A percentile compares a stretch with the other conserved stretches of the same genome.
Evolutionary conservation across 2,797 vertebrate species (phyloP).

Genomic region (Acanthornis magna): DNA sequence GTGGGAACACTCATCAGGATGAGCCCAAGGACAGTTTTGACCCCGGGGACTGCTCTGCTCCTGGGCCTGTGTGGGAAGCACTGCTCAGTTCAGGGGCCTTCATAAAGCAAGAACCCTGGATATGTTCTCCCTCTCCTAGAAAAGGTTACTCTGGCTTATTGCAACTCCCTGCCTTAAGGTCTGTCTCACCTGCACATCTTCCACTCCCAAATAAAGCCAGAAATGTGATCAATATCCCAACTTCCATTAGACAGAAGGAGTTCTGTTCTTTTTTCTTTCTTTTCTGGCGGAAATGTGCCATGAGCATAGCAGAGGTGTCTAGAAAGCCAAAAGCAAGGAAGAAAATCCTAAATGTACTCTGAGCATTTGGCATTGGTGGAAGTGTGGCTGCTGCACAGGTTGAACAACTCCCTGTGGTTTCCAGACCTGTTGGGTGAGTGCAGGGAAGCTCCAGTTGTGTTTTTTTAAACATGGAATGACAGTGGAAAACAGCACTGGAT

Average conservation of each 20-base stretch:
- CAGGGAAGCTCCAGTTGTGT: neutral
- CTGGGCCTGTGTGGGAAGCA: accelerated
- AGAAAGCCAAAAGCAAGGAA: neutral
- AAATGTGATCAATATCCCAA: neutral
- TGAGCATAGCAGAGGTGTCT: neutral
- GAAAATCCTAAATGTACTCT: neutral
- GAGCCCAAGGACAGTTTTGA: accelerated
- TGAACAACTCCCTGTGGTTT: neutral
- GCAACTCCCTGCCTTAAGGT: neutral
- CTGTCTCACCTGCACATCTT: neutral
- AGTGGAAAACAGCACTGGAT: neutral
- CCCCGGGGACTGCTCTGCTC: neutral
- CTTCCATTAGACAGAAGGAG: neutral
- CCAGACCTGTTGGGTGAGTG: neutral
- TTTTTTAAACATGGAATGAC: neutral
- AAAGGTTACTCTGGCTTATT: neutral
- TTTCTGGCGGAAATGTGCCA: neutral
- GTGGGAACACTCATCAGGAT: neutral
- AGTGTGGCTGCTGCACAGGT: accelerated
- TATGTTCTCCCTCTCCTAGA: neutral
- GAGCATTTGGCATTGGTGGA: neutral
- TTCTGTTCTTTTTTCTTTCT: accelerated
- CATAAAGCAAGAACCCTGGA: neutral
- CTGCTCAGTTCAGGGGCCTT: neutral
- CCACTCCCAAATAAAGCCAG: neutral